Percentiles rank a stretch among this genome's conserved stretches.
Conservation (phyloP, 2,113 vertebrate species). For the Cyanocitta stelleri region DNA sequence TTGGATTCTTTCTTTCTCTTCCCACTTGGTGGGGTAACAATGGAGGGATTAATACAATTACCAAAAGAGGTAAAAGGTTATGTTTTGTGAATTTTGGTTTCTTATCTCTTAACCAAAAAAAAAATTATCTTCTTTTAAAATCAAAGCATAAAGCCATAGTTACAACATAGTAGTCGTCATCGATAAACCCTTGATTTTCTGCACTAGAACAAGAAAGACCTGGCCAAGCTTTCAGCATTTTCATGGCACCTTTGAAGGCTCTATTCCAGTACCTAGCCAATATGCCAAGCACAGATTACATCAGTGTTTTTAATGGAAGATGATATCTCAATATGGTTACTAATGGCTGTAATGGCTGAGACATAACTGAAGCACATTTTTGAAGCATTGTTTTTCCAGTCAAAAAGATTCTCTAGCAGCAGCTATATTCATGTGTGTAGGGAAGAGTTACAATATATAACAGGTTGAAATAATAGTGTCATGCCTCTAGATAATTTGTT, state of each 20-base stretch:
- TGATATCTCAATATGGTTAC: background rate
- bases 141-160: background rate
- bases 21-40: background rate
- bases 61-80: background rate
- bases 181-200: background rate
- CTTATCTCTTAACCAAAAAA: background rate
- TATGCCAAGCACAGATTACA: background rate
- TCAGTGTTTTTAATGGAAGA: background rate
- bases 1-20: background rate
- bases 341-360: background rate
- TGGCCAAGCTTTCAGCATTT: background rate
- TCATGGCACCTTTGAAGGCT: background rate
- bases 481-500: background rate
- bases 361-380: background rate
- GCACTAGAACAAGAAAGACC: background rate
- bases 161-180: background rate
- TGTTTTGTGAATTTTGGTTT: background rate
- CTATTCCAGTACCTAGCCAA: background rate
- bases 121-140: background rate
- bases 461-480: background rate
- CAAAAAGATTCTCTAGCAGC: background rate
- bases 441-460: background rate
- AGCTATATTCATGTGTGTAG: background rate
- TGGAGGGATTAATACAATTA: background rate
- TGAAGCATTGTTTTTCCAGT: background rate